Base-by-base conservation (phyloP, 2,113 vertebrate species). In the Corythaeola cristata region DNA sequence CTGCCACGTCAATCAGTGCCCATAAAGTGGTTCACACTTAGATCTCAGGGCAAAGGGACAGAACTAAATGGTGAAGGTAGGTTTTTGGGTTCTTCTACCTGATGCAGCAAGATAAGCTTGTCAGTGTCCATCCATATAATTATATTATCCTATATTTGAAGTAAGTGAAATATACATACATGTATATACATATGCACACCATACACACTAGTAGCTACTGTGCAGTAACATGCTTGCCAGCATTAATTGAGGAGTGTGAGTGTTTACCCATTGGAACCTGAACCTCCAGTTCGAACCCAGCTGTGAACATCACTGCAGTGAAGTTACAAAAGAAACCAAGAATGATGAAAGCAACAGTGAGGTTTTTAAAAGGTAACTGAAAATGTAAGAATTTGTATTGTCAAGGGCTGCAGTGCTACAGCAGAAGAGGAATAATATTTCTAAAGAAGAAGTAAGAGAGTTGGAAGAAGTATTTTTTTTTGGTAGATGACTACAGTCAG, bases 1-100 rank as follows among this genome's bases (percentile, higher is more conserved):
- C 33, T 50, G 63, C 59, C 55, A 19, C 0, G 0, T 50, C 83
- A 21, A 0, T 35, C 17, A 16, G 52, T 11, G 64, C 13, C 52
- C 21, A 5, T 17, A 30, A 56, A 81, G 20, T 10, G 30, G 20
- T 52, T 63, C 55, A 33, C 8, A 4, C 44, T 53, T 33, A 53
- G 32, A 16, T 41, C 56, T 3, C 30, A 49, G 20, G 45, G 68
- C 41, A 84, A 74, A 73, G 27, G 12, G 28, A 63, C n/a, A 71
- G 52, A 77, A 78, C 11, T 56, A 15, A 71, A 81, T 59, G 12
- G 19, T 16, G 9, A 72, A 77, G 49, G 37, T 12, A 63, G 21
- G 60, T 23, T 68, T 15, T 14, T 55, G 7, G 16, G 2, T 3
- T 28, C 62, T 95, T 73, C 26, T 33, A 84, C 15, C 23, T 45